Percentiles rank a stretch among this genome's conserved stretches.
Evolutionary conservation across 2,797 vertebrate genomes (phyloP).

Genomic region (Hemitrygon akajei): DNA sequence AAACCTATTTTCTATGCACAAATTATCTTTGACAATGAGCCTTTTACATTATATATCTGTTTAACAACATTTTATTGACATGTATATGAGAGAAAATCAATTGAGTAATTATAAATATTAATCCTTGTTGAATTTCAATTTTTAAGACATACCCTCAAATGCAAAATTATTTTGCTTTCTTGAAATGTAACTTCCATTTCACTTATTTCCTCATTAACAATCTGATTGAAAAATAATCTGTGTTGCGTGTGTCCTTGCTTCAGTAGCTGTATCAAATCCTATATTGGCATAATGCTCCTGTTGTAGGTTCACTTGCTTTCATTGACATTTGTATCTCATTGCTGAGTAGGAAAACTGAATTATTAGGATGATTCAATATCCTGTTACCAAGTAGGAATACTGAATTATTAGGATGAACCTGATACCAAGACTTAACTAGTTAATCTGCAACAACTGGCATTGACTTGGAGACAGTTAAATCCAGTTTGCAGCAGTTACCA

Average conservation of each 20-base stretch:
- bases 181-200: neutral
- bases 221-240: neutral
- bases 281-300: neutral
- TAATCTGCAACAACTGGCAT: neutral
- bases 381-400: neutral
- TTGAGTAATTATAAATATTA: neutral
- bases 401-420: neutral
- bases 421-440: neutral
- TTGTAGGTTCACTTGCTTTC: neutral
- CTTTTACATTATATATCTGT: neutral
- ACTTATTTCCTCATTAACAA: neutral
- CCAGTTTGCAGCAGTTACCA: neutral
- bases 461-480: neutral
- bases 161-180: neutral
- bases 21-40: neutral
- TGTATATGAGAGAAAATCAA: neutral
- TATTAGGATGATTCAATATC: neutral
- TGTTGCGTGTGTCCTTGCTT: neutral
- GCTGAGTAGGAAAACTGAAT: neutral
- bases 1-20: constrained; percentile 16
- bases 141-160: neutral
- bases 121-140: no score
- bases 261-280: neutral
- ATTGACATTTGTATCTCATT: neutral
- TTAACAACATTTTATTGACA: neutral